Percentiles rank a stretch among this genome's conserved stretches.
Conservation (phyloP, 35 echinoderm and acorn worm species). For the Lytechinus pictus region DNA sequence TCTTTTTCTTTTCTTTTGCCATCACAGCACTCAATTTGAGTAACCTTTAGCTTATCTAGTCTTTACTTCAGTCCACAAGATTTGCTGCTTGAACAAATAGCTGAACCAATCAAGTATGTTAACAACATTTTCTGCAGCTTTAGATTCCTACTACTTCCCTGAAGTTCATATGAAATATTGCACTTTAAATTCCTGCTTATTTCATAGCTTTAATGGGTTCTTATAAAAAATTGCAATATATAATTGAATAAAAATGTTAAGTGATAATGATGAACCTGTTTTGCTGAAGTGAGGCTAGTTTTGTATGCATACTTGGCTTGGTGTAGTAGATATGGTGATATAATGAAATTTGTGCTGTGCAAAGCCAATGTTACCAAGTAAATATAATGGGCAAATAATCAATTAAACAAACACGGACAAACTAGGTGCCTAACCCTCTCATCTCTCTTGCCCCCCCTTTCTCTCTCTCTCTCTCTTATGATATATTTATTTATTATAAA, state of each 20-base stretch:
- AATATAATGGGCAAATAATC: constrained; percentile 5
- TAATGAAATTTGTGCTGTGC: not conserved
- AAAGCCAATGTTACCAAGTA: not conserved
- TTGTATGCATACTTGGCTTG: not conserved
- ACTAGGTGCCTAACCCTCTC: not conserved
- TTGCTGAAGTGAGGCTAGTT: not conserved
- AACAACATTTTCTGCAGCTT: not conserved
- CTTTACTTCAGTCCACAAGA: not conserved
- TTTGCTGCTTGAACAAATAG: not conserved
- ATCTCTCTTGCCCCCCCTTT: not conserved
- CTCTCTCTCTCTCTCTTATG: not conserved
- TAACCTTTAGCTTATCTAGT: not conserved
- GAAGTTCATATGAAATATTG: not conserved
- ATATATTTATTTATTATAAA: not conserved
- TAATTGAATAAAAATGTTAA: too few relatives aligned
- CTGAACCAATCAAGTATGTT: not conserved
- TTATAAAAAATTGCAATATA: not conserved
- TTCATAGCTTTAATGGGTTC: not conserved
- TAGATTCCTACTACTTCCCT: not conserved
- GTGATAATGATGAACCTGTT: not conserved
- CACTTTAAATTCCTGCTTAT: not conserved
- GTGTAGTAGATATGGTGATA: not conserved
- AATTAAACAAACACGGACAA: not conserved
- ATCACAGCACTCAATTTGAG: not conserved
- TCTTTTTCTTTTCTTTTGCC: not conserved